A percentile compares a stretch with the other conserved stretches of the same genome.
phyloP scores from a whole-genome alignment of 2,113 vertebrate species.

The Pseudonaja textilis region DNA sequence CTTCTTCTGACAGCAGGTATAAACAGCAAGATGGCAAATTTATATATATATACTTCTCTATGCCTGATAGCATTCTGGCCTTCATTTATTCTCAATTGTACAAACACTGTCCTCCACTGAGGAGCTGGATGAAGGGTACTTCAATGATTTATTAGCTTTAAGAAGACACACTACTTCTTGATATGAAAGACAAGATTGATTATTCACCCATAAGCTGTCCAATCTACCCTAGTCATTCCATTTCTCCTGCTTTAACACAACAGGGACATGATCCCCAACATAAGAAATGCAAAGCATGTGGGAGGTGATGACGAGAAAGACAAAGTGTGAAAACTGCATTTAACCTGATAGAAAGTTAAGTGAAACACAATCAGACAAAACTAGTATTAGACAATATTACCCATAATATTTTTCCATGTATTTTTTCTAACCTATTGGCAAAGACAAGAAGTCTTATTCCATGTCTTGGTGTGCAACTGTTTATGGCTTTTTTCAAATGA shows the following conservation, averaged over 20 bases:
- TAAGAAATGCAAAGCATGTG: neutral
- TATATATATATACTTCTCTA: conserved; percentile 12
- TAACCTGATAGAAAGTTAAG: neutral
- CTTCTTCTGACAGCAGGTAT: conserved; percentile 17
- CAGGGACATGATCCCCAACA: conserved; percentile 20
- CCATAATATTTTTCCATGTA: neutral
- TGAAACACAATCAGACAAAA: neutral
- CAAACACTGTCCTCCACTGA: conserved; percentile 64
- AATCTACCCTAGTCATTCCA: conserved; percentile 23
- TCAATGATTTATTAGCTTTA: conserved; percentile 68
- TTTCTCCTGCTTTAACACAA: conserved; percentile 33
- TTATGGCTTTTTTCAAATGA: neutral
- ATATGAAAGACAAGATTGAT: conserved; percentile 66
- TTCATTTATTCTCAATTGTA: conserved; percentile 65
- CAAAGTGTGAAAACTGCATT: neutral
- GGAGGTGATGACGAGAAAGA: neutral
- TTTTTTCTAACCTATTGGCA: neutral
- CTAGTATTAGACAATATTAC: fast-evolving
- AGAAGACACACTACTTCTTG: conserved; percentile 61
- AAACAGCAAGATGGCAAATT: conserved; percentile 7
- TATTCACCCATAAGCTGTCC: conserved; percentile 45
- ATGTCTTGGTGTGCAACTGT: neutral
- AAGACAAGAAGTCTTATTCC: no score
- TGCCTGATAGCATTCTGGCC: conserved; percentile 48
- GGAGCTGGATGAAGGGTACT: conserved; percentile 66